Conservation (phyloP, 53 echinoderm and acorn worm species). For the Echinarachnius parma region DNA sequence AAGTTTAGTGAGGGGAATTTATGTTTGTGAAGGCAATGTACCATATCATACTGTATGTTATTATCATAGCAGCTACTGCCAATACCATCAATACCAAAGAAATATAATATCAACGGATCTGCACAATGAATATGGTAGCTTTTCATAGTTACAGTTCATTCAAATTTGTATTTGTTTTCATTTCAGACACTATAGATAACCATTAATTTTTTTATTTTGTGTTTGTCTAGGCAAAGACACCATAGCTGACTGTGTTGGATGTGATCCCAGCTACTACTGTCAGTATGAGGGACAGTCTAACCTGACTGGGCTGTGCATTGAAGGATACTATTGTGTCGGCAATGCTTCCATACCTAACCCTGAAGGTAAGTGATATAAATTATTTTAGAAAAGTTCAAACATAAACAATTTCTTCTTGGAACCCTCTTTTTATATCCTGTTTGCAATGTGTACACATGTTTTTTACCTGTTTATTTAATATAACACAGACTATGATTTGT, state of each 20-base stretch:
- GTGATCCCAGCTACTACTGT: constrained; percentile 94
- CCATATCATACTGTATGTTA: too few relatives aligned
- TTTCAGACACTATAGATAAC: too few relatives aligned
- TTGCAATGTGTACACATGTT: neutral
- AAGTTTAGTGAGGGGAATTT: too few relatives aligned
- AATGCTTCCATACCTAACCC: constrained; percentile 81
- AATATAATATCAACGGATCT: too few relatives aligned
- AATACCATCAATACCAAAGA: too few relatives aligned
- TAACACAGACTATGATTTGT: too few relatives aligned
- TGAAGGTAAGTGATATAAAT: constrained; percentile 51
- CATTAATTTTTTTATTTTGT: neutral
- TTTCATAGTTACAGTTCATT: too few relatives aligned
- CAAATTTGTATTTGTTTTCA: too few relatives aligned
- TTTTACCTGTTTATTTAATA: neutral
- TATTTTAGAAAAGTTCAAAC: too few relatives aligned
- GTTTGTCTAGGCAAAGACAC: constrained; percentile 69
- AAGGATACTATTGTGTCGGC: constrained; percentile 78
- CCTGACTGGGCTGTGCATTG: constrained; percentile 67
- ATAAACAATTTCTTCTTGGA: neutral
- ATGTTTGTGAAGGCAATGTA: too few relatives aligned
- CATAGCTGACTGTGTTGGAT: constrained; percentile 65
- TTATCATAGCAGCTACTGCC: too few relatives aligned
- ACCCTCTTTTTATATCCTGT: neutral
- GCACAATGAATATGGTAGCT: too few relatives aligned
- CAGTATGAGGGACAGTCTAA: constrained; percentile 80